Conservation (phyloP, 2,888 invertebrate genomes). For the Drosophila mettleri region DNA sequence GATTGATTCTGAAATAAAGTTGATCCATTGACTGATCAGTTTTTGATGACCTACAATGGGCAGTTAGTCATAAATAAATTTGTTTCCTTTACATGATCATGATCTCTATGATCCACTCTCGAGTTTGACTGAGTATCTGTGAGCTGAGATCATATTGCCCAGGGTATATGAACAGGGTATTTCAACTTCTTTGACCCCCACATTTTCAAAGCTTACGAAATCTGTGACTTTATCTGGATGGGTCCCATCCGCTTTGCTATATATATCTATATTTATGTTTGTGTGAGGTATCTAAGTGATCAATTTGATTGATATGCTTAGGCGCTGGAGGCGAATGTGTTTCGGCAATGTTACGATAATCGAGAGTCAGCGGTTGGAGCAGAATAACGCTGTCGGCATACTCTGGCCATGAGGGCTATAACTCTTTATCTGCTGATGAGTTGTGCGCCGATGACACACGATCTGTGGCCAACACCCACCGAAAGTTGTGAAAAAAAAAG, state of each 20-base stretch:
- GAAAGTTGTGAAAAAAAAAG: constrained; percentile 72
- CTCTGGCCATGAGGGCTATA: constrained; percentile 8
- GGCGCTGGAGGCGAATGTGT: neutral
- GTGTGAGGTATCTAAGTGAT: constrained; percentile 36
- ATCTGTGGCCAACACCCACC: constrained; percentile 72
- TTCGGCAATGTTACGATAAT: constrained; percentile 16
- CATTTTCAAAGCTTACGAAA: constrained; percentile 29
- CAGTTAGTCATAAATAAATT: neutral
- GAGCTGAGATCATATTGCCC: too few relatives aligned
- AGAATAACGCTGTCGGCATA: neutral
- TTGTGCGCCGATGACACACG: constrained; percentile 59
- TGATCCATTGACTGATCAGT: constrained; percentile 2
- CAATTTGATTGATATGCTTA: constrained; percentile 48
- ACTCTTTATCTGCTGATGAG: constrained; percentile 61
- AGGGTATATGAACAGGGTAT: neutral
- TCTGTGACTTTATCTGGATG: constrained; percentile 46
- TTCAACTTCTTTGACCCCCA: neutral
- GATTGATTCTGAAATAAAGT: neutral
- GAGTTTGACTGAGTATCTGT: neutral
- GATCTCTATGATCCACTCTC: neutral
- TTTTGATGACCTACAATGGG: constrained; percentile 2
- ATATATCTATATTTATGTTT: neutral
- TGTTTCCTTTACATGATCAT: neutral
- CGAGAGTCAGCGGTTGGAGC: constrained; percentile 4
- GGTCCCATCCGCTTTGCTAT: constrained; percentile 26